phyloP scores from a whole-genome alignment of 2,888 invertebrate genomes.

The Clistopyga incitator region DNA sequence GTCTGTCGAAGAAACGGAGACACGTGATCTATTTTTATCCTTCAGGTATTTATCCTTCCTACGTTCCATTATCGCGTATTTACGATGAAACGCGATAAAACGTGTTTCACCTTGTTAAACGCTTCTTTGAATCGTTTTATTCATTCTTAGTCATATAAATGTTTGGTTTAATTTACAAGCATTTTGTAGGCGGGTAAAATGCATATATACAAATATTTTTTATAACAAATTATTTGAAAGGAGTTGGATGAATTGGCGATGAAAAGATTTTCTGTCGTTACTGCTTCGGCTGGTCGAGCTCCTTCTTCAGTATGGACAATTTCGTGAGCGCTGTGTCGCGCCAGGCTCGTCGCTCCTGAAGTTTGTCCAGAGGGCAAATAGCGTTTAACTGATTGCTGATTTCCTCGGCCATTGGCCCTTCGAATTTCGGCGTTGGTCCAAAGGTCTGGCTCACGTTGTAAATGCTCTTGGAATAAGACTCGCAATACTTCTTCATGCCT shows the following conservation, averaged over 20 bases:
- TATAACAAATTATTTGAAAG: background rate
- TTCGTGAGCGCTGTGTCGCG: conserved; percentile 93
- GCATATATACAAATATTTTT: background rate
- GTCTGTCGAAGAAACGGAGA: background rate
- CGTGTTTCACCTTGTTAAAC: background rate
- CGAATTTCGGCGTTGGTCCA: conserved; percentile 91
- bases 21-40: conserved; percentile 24
- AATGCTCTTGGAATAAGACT: conserved; percentile 87
- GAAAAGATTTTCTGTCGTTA: conserved; percentile 1
- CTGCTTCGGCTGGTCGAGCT: conserved; percentile 85
- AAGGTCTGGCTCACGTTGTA: conserved; percentile 89
- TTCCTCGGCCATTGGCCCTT: conserved; percentile 87
- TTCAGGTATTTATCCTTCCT: conserved; percentile 19
- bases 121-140: background rate
- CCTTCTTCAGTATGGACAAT: conserved; percentile 91
- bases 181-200: background rate
- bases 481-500: conserved; percentile 88
- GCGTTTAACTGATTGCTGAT: conserved; percentile 90
- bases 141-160: background rate
- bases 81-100: background rate
- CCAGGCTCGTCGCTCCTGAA: conserved; percentile 92
- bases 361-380: conserved; percentile 90
- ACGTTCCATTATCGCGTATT: background rate
- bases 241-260: background rate
- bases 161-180: background rate